A percentile compares a stretch with the other conserved stretches of the same genome.
Conservation (phyloP, 2,113 vertebrate genomes). For the Athene noctua region DNA sequence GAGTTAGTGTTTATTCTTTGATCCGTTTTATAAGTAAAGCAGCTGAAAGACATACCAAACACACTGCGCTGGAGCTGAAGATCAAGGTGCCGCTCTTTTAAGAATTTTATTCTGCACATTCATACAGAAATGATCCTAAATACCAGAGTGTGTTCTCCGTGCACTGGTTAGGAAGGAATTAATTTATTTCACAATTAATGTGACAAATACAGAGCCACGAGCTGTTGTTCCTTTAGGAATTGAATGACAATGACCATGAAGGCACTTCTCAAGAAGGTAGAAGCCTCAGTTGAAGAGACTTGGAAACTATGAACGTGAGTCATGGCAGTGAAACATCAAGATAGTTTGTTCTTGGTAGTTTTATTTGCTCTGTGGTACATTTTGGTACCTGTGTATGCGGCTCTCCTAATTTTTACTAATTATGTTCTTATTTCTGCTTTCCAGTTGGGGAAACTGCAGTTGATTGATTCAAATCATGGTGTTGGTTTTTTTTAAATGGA, state of each 20-base stretch:
- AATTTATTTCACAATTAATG: not conserved
- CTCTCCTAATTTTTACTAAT: not conserved
- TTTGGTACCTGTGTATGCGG: not conserved
- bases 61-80: not conserved
- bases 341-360: not conserved
- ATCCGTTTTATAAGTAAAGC: not conserved
- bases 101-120: not conserved
- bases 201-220: not conserved
- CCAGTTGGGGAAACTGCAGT: not conserved
- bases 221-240: not conserved
- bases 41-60: not conserved
- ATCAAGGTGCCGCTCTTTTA: not conserved
- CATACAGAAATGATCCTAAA: conserved; percentile 47
- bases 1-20: not conserved
- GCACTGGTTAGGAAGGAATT: conserved; percentile 42
- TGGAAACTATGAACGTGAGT: not conserved
- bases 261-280: not conserved
- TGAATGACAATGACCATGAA: not conserved
- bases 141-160: conserved; percentile 49
- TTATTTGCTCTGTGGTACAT: not conserved
- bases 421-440: not conserved
- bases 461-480: not conserved
- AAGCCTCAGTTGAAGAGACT: not conserved
- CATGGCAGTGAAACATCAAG: not conserved
- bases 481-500: not conserved